These are phyloP conservation scores for Mycteria americana DNA, from an alignment of 2,797 vertebrate species.

Conservation along the genomic window DNA sequence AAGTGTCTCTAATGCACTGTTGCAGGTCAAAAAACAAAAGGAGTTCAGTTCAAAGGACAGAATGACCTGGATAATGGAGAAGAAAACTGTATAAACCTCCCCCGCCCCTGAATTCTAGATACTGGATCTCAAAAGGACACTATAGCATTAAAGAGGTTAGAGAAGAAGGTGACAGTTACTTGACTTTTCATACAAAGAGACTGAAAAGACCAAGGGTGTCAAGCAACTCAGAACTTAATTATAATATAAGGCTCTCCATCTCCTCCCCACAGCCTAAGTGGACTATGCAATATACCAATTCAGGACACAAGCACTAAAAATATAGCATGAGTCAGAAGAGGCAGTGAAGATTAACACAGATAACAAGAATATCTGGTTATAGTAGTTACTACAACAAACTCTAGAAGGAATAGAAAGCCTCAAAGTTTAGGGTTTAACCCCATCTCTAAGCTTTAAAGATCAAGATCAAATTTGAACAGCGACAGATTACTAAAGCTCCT, in stretches of 20 bases:
- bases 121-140: background rate
- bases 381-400: background rate
- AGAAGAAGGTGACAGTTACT: background rate
- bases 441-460: background rate
- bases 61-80: background rate
- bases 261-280: background rate
- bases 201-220: background rate
- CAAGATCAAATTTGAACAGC: background rate
- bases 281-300: background rate
- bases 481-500: background rate
- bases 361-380: background rate
- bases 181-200: background rate
- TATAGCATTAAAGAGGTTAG: background rate
- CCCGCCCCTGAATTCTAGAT: background rate
- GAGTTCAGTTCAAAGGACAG: background rate
- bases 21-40: background rate
- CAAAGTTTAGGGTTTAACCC: background rate
- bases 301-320: constrained; percentile 14
- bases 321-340: background rate
- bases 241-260: background rate
- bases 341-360: background rate
- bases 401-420: background rate
- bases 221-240: background rate
- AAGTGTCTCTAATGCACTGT: background rate
- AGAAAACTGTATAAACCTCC: background rate